Evolutionary conservation across 2,113 vertebrate species (phyloP).

Genomic region (Pelecanus crispus): DNA sequence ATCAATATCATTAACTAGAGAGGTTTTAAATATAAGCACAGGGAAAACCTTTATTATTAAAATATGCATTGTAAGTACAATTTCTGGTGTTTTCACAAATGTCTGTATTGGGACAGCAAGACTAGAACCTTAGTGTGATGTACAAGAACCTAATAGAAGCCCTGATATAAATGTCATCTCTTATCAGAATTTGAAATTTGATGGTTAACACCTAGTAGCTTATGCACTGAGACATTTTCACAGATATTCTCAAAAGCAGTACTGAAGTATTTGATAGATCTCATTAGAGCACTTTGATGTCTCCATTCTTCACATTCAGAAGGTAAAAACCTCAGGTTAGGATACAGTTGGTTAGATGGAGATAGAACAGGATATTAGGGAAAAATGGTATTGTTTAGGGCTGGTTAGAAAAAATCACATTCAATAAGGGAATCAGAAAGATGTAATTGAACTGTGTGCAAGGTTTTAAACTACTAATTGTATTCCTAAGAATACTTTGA

Average conservation of each 20-base stretch:
- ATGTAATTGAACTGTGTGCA: neutral
- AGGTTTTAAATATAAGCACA: neutral
- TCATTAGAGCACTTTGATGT: conserved; percentile 44
- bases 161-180: neutral
- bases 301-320: conserved; percentile 10
- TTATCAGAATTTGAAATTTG: conserved; percentile 9
- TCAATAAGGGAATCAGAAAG: neutral
- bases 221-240: neutral
- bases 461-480: conserved; percentile 50
- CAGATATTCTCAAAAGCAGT: neutral
- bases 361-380: neutral
- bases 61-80: neutral
- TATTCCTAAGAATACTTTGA: conserved; percentile 39
- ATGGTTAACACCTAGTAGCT: neutral
- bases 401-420: conserved; percentile 13
- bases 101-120: neutral
- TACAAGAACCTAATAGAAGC: neutral
- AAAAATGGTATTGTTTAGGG: neutral
- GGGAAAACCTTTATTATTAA: neutral
- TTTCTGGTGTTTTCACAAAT: neutral
- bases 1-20: neutral
- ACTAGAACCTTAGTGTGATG: neutral
- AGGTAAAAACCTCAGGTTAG: neutral
- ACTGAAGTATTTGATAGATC: neutral
- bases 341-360: neutral